These are phyloP conservation scores for Gadus macrocephalus DNA, from an alignment of 2,113 vertebrate species.

Conservation along the genomic window DNA sequence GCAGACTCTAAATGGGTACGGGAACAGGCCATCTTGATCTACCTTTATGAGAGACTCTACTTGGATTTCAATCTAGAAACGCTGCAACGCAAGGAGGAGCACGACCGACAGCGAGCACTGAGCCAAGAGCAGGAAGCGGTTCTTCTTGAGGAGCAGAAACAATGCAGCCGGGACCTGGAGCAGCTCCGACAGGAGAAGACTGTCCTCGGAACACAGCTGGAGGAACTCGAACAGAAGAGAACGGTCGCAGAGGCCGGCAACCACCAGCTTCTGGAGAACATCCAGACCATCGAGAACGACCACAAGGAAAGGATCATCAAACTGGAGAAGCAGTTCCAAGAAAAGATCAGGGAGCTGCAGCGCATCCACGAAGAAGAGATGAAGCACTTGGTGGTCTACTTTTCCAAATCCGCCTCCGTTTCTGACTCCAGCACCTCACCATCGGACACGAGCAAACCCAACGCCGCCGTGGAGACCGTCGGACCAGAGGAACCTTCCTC, in stretches of 20 bases:
- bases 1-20: conserved; percentile 74
- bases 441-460: conserved; percentile 13
- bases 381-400: conserved; percentile 75
- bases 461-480: background rate
- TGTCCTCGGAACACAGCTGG: conserved; percentile 70
- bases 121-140: conserved; percentile 69
- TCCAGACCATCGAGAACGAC: conserved; percentile 69
- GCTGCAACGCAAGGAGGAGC: conserved; percentile 58
- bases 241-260: conserved; percentile 62
- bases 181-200: conserved; percentile 75
- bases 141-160: conserved; percentile 72
- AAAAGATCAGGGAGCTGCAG: conserved; percentile 82
- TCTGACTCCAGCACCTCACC: background rate
- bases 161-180: conserved; percentile 69
- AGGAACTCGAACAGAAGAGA: conserved; percentile 69
- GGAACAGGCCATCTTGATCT: conserved; percentile 82
- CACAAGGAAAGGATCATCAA: conserved; percentile 76
- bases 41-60: conserved; percentile 73
- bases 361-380: conserved; percentile 84
- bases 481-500: conserved; percentile 42
- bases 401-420: conserved; percentile 39
- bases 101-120: conserved; percentile 58
- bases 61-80: conserved; percentile 74
- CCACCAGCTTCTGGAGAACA: conserved; percentile 71
- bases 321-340: conserved; percentile 80